These are phyloP conservation scores for Rallus crepitans DNA, from an alignment of 2,797 vertebrate genomes.

Conservation along the genomic window DNA sequence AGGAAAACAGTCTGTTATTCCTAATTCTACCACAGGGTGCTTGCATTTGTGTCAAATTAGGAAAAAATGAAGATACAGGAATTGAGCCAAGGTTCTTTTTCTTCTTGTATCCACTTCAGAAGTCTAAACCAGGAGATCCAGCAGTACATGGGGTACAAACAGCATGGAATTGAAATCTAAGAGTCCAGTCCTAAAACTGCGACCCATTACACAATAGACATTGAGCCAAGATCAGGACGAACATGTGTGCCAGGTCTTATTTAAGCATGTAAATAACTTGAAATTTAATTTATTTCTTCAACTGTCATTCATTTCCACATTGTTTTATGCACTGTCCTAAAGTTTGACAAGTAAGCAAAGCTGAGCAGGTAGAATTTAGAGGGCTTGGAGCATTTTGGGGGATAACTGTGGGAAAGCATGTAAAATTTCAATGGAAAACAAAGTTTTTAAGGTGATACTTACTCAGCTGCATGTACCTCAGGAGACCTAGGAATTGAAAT, in stretches of 20 bases:
- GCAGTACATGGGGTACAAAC: accelerated
- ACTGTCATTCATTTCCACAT: not conserved
- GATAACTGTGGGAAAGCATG: not conserved
- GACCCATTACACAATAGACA: not conserved
- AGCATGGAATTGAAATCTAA: not conserved
- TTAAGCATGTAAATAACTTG: not conserved
- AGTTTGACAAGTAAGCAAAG: not conserved
- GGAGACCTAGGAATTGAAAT: slow-evolving; percentile 29
- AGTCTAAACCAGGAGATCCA: not conserved
- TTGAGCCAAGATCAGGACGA: not conserved
- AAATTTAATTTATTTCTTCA: not conserved
- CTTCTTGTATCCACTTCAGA: not conserved
- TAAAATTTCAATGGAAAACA: slow-evolving; percentile 30
- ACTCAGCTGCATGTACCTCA: not conserved
- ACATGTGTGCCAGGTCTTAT: not conserved
- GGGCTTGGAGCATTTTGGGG: accelerated
- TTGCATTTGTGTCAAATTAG: not conserved
- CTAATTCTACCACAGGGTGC: not conserved
- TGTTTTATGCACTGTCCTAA: not conserved
- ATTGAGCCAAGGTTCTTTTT: not conserved
- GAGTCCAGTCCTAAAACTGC: not conserved
- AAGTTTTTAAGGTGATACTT: slow-evolving; percentile 9
- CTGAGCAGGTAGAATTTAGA: not conserved
- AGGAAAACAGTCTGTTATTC: not conserved
- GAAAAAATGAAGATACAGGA: not conserved